phyloP scores from a whole-genome alignment of 2,113 vertebrate genomes.

The Cheirogaleus medius region DNA sequence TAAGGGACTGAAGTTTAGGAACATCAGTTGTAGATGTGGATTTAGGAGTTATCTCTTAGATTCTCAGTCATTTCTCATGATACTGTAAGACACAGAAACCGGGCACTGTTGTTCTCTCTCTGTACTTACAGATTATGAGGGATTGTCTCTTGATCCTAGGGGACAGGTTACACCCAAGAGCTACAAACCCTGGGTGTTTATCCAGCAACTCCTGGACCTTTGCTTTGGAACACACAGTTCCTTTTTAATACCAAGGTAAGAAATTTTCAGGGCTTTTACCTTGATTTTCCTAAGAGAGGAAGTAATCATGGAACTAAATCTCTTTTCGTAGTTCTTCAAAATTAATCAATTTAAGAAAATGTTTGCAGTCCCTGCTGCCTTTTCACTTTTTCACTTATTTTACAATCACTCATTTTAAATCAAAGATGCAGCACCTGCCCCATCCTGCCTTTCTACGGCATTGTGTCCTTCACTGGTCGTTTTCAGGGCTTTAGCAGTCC shows the following conservation, averaged over 20 bases:
- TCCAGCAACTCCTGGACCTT: background rate
- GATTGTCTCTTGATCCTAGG: background rate
- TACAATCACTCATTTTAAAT: background rate
- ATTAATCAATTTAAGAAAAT: background rate
- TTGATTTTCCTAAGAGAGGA: conserved; percentile 36
- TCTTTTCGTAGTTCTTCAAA: background rate
- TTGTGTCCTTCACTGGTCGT: fast-evolving
- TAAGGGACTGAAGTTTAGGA: background rate
- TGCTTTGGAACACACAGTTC: background rate
- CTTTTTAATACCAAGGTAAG: background rate
- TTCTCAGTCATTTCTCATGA: background rate
- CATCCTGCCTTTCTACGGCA: background rate
- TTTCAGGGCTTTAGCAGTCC: background rate
- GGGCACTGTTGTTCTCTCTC: background rate
- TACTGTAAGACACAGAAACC: background rate
- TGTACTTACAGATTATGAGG: background rate
- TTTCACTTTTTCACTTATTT: background rate
- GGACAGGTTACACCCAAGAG: background rate
- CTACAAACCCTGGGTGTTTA: background rate
- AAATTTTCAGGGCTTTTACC: background rate
- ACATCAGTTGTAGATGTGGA: background rate
- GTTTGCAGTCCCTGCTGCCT: background rate
- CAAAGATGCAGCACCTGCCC: fast-evolving
- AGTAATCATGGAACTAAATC: background rate
- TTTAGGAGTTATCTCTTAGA: background rate